Percentiles rank a stretch among this genome's conserved stretches.
These are phyloP conservation scores for Ardeotis arabs DNA, from an alignment of 2,113 vertebrate genomes.

Conservation along the genomic window DNA sequence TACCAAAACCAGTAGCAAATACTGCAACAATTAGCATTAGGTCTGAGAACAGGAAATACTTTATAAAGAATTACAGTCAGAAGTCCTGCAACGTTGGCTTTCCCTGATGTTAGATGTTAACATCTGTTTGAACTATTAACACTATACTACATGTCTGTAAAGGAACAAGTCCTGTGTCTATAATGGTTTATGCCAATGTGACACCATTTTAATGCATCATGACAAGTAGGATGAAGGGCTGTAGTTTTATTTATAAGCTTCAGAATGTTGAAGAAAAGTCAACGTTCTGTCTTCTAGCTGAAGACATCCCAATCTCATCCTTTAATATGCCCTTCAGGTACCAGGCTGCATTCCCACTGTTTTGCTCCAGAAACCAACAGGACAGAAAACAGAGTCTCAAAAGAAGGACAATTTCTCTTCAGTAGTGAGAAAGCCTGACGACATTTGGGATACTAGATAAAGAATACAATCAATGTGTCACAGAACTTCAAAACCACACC, in stretches of 20 bases:
- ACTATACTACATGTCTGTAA: neutral
- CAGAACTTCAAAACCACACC: neutral
- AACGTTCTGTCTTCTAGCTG: neutral
- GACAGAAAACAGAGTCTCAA: neutral
- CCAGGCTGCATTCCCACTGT: neutral
- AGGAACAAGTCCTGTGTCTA: neutral
- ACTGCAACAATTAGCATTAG: neutral
- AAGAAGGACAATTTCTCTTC: neutral
- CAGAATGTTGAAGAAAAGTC: neutral
- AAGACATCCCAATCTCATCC: neutral
- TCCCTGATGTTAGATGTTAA: neutral
- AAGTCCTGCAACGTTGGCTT: neutral
- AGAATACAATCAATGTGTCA: neutral
- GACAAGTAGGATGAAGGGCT: neutral
- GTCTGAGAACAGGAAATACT: neutral
- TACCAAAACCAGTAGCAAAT: neutral
- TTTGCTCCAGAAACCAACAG: neutral
- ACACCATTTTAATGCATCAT: neutral
- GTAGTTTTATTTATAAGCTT: neutral
- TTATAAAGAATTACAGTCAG: neutral
- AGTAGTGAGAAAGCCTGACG: neutral
- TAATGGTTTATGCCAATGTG: neutral
- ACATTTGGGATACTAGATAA: neutral
- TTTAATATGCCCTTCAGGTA: neutral
- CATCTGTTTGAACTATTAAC: neutral